Base-by-base conservation (phyloP, 1,140 invertebrate genomes). In the Alviniconcha marisindica region DNA sequence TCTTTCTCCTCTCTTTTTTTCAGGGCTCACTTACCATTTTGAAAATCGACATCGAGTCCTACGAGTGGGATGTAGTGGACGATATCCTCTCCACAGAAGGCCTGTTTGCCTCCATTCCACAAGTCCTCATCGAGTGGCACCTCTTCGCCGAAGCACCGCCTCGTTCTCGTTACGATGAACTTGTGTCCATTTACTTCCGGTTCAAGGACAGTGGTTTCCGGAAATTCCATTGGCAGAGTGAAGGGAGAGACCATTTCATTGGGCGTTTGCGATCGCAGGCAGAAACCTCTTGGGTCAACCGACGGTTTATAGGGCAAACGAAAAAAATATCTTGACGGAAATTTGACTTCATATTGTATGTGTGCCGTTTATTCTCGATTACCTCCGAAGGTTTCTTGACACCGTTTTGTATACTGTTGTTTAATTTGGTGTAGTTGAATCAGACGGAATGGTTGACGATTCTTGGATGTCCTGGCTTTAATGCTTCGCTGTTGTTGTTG, bases 111-210 rank as follows among this genome's bases (percentile, higher is more conserved):
- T 51, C 51, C 40, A 28, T 83, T 5, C 82, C 82, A 2, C 82
- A 83, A 63, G 15, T 83, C 3, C 77, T 83, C 21, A 40, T 83
- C 2, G 82, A 83, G 48, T 83, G 82, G 82, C 82, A 83, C 48
- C 24, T 79, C 5, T 83, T 83, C 48, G 2, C 31, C 1, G 82
- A 83, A 63, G 28, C 12, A 31, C 82, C 82, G 15, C 76, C 82
- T 40, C 82, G 69, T 18, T 44, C 54, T 28, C 79, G 82, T 40
- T 78, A 71, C 48, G 31, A 42, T 18, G 51, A 83, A 7, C 38
- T 79, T 10, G 15, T 56, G n/a, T 14, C 42, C 15, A 42, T 44
- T 24, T 83, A 83, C 74, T 44, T 44, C 42, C 4, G 48, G 14
- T 38, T 83, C 31, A 31, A 79, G 36, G 18, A 28, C 21, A 12